Percentiles rank a stretch among this genome's conserved stretches.
These are phyloP conservation scores for Mizuhopecten yessoensis DNA, from an alignment of 1,140 invertebrate genomes.

Conservation along the genomic window DNA sequence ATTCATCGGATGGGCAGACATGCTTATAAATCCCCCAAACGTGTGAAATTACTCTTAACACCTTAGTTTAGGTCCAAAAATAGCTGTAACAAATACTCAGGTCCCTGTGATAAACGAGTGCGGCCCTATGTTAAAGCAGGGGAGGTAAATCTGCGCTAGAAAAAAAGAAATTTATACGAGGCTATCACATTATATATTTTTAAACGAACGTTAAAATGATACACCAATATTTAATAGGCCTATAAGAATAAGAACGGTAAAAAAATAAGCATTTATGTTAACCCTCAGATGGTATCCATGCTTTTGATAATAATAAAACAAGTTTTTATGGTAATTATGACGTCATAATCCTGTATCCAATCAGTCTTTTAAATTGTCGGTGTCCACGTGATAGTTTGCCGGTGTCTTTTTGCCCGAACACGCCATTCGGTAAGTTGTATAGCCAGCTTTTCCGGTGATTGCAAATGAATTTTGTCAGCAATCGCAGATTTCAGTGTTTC, in stretches of 20 bases:
- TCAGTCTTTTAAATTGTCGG: constrained; percentile 17
- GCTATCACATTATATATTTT: neutral
- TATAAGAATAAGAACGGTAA: neutral
- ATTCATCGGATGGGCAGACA: too few species aligned
- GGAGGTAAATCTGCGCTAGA: neutral
- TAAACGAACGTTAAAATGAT: neutral
- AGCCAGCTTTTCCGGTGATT: neutral
- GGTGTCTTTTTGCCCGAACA: constrained; percentile 20
- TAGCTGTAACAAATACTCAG: too few species aligned
- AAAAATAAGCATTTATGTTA: too few species aligned
- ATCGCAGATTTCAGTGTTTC: neutral
- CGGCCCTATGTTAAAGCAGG: too few species aligned
- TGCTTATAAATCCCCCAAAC: too few species aligned
- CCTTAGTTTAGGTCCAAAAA: too few species aligned
- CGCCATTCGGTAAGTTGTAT: neutral
- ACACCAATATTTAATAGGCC: neutral
- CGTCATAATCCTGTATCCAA: neutral
- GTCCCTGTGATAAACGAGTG: too few species aligned
- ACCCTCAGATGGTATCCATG: neutral
- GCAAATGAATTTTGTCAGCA: neutral
- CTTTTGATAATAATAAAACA: neutral
- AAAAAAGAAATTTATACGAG: neutral
- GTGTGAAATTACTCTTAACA: too few species aligned
- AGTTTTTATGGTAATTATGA: neutral
- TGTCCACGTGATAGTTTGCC: constrained; percentile 31